Conservation (phyloP, 2,113 vertebrate species). For the Callopanchax toddi region DNA sequence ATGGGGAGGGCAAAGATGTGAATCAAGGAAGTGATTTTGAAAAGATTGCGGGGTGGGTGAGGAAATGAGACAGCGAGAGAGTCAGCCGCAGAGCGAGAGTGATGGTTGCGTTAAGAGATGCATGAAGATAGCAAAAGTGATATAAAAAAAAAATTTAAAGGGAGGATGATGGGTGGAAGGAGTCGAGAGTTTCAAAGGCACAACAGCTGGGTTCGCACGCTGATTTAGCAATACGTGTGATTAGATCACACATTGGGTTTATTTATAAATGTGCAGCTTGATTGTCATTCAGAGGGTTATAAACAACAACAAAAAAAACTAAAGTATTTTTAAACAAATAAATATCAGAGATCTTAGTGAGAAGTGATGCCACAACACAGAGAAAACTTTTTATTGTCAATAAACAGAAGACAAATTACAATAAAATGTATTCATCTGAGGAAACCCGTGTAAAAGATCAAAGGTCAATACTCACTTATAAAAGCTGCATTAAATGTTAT, state of each 20-base stretch:
- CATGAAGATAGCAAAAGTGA: conserved; percentile 56
- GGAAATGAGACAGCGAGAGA: conserved; percentile 70
- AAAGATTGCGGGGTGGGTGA: conserved; percentile 72
- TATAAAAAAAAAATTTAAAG: conserved; percentile 60
- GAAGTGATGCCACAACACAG: too few species aligned
- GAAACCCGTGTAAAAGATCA: too few species aligned
- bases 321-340: not conserved
- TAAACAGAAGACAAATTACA: too few species aligned
- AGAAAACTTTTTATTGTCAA: too few species aligned
- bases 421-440: too few species aligned
- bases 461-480: too few species aligned
- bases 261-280: not conserved
- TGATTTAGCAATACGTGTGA: not conserved
- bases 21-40: conserved; percentile 77
- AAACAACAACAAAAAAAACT: not conserved
- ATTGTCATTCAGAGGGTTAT: not conserved
- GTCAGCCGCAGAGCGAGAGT: conserved; percentile 27
- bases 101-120: conserved; percentile 59
- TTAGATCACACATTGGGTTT: not conserved
- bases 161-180: conserved; percentile 22
- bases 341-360: not conserved
- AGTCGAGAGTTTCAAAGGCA: conserved; percentile 42
- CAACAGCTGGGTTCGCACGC: conserved; percentile 20
- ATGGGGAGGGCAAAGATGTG: conserved; percentile 75
- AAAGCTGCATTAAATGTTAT: too few species aligned